Base-by-base conservation (phyloP, 2,113 vertebrate species). In the Syrrhaptes paradoxus region DNA sequence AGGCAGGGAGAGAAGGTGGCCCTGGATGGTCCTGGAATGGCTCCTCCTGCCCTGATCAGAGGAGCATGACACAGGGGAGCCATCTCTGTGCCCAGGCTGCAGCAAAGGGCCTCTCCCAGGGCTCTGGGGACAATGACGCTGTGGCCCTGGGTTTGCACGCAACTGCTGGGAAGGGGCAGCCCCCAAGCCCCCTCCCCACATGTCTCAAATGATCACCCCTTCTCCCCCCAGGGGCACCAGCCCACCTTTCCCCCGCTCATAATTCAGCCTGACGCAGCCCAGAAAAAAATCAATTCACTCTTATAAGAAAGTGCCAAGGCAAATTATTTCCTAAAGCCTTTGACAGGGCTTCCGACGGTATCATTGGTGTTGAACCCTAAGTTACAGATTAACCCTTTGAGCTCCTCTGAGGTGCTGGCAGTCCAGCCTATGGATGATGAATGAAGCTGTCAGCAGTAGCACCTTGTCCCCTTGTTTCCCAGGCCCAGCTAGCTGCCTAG, bases 231-330 rank as follows among this genome's bases (percentile, higher is more conserved):
- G 75, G 75, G 83, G 29, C 41, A 6, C 54, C 73, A 61, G 62
- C 70, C 68, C 76, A 68, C n/a, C 89, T 93, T 90, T 62, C n/a
- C 68, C 78, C 92, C 89, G 62, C 80, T 95, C 96, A 92, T 95
- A 96, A 97, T 95, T 94, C 93, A 96, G 89, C 90, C 87, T 97
- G 97, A 97, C 96, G 93, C 36, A 87, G 83, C 92, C 87, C 96
- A 95, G 96, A 87, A 96, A 96, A 96, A 97, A 97, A 97, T 97
- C 97, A 97, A 97, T 97, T 97, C 90, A 63, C 92, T 94, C 94
- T 92, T 96, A 92, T 96, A 97, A 94, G 96, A 94, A 95, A 93
- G 80, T 97, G 96, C 95, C 97, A 97, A 88, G 78, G 88, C 94
- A 97, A 97, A 97, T 97, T 96, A 96, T 94, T 96, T 96, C 91